Evolutionary conservation across 2,888 invertebrate genomes (phyloP).

Genomic region (Rhabditoides inermis): DNA sequence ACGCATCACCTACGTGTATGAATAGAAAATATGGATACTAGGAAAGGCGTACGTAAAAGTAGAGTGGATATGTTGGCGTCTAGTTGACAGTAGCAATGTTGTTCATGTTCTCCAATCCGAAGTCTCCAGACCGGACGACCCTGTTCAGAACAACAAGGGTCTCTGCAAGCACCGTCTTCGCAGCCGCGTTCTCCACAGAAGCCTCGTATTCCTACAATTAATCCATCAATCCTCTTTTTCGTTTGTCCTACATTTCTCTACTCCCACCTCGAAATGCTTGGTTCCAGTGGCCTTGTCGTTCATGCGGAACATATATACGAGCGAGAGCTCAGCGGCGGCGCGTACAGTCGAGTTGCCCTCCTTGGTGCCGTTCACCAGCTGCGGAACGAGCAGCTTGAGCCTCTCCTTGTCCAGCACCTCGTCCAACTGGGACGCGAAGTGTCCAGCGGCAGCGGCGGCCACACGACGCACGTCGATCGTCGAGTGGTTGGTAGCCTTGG

Average conservation of each 20-base stretch:
- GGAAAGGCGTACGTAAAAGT: too few relatives aligned
- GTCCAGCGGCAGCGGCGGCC: constrained; percentile 3
- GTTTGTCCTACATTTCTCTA: neutral
- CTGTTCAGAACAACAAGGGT: constrained; percentile 16
- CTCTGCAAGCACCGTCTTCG: constrained; percentile 20
- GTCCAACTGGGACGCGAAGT: constrained; percentile 15
- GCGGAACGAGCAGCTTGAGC: constrained; percentile 70
- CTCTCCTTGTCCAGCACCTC: too few relatives aligned
- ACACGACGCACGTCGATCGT: constrained; percentile 64
- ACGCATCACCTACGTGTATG: too few relatives aligned
- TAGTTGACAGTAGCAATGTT: constrained; percentile 19
- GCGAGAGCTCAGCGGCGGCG: constrained; percentile 82
- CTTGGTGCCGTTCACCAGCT: constrained; percentile 92
- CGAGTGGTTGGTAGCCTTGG: constrained; percentile 68
- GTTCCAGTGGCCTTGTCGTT: neutral
- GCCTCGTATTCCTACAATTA: constrained; percentile 10
- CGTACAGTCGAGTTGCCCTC: constrained; percentile 93
- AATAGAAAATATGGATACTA: too few relatives aligned
- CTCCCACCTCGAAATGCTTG: neutral
- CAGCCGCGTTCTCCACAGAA: constrained; percentile 17
- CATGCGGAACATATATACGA: constrained; percentile 75
- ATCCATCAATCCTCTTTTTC: neutral
- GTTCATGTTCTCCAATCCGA: constrained; percentile 21
- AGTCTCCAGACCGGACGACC: constrained; percentile 24
- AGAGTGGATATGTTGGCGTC: too few relatives aligned